Evolutionary conservation across 2,113 vertebrate species (phyloP).

Genomic region (Nestor notabilis): DNA sequence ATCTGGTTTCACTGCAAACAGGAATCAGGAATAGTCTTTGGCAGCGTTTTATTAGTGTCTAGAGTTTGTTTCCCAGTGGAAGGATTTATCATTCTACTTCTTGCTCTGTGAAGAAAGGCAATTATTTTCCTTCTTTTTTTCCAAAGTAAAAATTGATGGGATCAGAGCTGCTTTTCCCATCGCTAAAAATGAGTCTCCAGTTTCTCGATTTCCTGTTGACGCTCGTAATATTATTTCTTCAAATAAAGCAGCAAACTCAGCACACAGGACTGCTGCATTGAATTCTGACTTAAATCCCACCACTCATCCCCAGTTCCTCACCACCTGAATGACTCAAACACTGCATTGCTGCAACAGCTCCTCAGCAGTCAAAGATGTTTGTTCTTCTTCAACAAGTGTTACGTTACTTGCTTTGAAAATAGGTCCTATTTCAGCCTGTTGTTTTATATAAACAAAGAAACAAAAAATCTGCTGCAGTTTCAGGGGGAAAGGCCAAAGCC

Average conservation of each 20-base stretch:
- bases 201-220: neutral
- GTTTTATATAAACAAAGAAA: constrained; percentile 36
- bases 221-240: neutral
- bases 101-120: neutral
- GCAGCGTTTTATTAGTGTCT: neutral
- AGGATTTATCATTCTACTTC: neutral
- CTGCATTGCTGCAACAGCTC: neutral
- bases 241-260: neutral
- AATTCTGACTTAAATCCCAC: constrained; percentile 12
- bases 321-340: neutral
- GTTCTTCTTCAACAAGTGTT: constrained; percentile 10
- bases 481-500: neutral
- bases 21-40: neutral
- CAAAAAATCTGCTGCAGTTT: neutral
- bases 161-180: neutral
- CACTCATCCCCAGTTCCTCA: neutral
- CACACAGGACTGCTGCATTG: neutral
- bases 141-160: neutral
- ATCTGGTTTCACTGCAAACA: neutral
- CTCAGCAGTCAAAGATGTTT: neutral
- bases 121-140: neutral
- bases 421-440: constrained; percentile 15
- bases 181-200: neutral
- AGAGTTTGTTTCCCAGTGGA: neutral
- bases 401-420: constrained; percentile 21